These are phyloP conservation scores for Uropsilus gracilis DNA, from an alignment of 2,113 vertebrate species.

Conservation along the genomic window DNA sequence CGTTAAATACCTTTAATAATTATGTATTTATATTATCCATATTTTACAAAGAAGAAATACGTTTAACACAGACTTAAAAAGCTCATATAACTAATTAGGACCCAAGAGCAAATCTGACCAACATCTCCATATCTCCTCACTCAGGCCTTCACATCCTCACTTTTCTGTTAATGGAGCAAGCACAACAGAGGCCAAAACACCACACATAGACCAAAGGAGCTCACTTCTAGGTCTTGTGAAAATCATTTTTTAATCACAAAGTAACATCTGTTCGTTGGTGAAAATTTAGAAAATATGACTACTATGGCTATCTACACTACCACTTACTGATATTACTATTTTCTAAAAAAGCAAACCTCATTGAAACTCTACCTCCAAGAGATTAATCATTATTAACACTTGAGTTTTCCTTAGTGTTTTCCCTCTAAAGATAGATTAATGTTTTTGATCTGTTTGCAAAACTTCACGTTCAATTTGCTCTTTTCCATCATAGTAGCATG, in stretches of 20 bases:
- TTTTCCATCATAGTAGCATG: background rate
- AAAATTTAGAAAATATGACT: background rate
- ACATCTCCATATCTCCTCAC: background rate
- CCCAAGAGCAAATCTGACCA: no score
- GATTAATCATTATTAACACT: background rate
- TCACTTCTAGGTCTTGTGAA: background rate
- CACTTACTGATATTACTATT: no score
- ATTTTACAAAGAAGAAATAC: background rate
- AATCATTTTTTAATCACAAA: background rate
- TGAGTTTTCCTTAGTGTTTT: background rate
- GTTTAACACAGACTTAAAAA: background rate
- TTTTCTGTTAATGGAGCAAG: background rate
- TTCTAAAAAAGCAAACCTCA: background rate
- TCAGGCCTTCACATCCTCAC: background rate
- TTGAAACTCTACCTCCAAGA: background rate
- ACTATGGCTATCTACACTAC: no score
- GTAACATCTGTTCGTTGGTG: background rate
- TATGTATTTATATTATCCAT: background rate
- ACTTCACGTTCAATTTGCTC: background rate
- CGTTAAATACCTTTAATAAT: background rate
- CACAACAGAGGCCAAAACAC: background rate
- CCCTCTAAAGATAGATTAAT: background rate
- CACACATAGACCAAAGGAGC: background rate
- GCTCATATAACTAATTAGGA: background rate
- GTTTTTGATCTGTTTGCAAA: no score